Evolutionary conservation across 1,140 invertebrate genomes (phyloP), one percentile per base, ranked within the genome.

Genomic region (Dendroctonus valens): DNA sequence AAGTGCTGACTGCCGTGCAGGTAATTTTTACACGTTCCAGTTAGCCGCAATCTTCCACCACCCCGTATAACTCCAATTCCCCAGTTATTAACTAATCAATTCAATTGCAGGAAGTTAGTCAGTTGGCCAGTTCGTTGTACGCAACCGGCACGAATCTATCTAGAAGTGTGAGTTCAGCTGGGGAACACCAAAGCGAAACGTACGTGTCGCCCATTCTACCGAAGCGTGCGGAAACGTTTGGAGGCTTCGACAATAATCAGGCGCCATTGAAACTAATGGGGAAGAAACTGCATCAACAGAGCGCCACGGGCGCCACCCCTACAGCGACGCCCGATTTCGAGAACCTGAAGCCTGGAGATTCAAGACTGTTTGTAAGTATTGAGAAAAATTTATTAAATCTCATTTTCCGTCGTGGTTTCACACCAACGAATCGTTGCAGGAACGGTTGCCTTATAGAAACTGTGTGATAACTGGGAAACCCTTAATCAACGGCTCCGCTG

Each of bases 171-270:
- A 96, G 92, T 79, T 96, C 93, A 38, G 94, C 91, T 5, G 93
- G 93, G 12, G 94, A 97, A 79, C 87, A 92, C 63, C 90, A 94
- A 65, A 94, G 90, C 73, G 87, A 88, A 7, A 85, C 88, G 7
- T 94, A 92, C 75, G 84, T 90, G 46, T 90, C 90, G 14, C 89
- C 92, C 7, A 89, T 91, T 14, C 78, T 97, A 62, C 94, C 95
- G 5, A 90, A 94, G 72, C 82, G 94, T 41, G 94, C 95, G 0
- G 94, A 97, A 81, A 97, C 95, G 0, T 97, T 97, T 81, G 93
- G 93, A 7, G 95, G 94, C 2, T 97, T 97, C 76, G 94, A 97
- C 79, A 88, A 89, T 67, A 82, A 82, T 37, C 83, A 81, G 68
- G 65, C 66, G 53, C 74, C 75, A 5, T 65, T 77, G 26, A 78